Conservation (phyloP, 1,140 invertebrate species). For the Caerostris darwini region DNA sequence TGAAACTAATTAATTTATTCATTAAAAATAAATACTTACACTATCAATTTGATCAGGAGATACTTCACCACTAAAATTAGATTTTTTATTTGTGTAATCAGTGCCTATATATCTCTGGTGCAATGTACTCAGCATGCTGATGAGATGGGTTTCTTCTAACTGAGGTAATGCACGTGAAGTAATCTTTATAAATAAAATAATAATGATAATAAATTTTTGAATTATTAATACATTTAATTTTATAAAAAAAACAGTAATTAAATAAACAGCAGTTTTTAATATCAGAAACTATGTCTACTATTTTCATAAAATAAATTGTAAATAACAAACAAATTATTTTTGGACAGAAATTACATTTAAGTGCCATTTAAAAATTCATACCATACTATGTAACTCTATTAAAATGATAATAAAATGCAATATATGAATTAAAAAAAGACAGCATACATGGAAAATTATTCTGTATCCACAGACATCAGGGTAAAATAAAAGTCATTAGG, state of each 20-base stretch:
- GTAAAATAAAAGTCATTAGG: too few species aligned
- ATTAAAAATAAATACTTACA: constrained; percentile 79
- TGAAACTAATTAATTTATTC: too few species aligned
- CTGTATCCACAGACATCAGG: too few species aligned
- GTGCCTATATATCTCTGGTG: constrained; percentile 91
- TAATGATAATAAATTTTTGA: too few species aligned
- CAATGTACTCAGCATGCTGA: constrained; percentile 88
- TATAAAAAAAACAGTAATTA: neutral
- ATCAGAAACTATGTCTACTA: too few species aligned
- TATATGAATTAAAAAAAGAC: too few species aligned
- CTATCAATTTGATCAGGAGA: constrained; percentile 83
- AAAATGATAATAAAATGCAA: too few species aligned
- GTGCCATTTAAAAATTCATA: too few species aligned
- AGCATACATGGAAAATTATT: too few species aligned
- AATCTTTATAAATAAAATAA: constrained; percentile 80
- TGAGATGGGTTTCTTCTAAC: constrained; percentile 89
- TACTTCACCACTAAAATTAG: constrained; percentile 80
- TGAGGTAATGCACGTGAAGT: constrained; percentile 85
- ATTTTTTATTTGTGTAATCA: constrained; percentile 84
- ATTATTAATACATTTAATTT: too few species aligned
- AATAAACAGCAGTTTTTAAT: neutral
- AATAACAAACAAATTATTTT: neutral
- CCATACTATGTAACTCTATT: too few species aligned
- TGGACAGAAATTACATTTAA: too few species aligned
- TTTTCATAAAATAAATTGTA: neutral